Evolutionary conservation across 2,797 vertebrate genomes (phyloP), one percentile per base, ranked within the genome.

Genomic region (Phalanger gymnotis): DNA sequence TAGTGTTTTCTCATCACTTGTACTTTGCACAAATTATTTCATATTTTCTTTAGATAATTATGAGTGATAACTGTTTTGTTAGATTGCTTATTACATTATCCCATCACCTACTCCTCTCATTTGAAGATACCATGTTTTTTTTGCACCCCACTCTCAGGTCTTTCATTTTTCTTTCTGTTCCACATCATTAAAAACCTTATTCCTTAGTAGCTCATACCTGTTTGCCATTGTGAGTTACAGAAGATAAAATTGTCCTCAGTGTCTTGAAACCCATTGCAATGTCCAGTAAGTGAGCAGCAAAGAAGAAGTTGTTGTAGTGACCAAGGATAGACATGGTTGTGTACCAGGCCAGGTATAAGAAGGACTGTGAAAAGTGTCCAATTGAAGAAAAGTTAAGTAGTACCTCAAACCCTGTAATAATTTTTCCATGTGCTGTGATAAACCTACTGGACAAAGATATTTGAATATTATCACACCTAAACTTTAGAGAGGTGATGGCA

Each of bases 291-390:
- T 99, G 99, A 97, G 99, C 99, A 54, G 99, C 99, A 27, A 99
- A 99, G 99, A 99, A 99, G 99, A 99, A 99, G 98, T 99, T 99
- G 98, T 99, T 99, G 99, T 99, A 99, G 98, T 99, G 99, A 52
- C 99, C 99, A 95, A 99, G 99, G 97, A 99, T 99, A 13, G 99
- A 99, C 99, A 99, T 99, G 95, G 99, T 99, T 1, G 99, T 99
- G 97, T 99, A 99, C 99, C 99, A 99, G 55, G 99, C 99, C 19
- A 99, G 98, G 97, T 99, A 99, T 94, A 99, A 98, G 98, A 99
- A 99, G 0, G 99, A 99, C 99, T 99, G 98, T 53, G 96, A 91
- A 98, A 92, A 95, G 93, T 92, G 28, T 31, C 30, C 90, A 90
- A 27, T 87, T 7, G 51, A 90, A 93, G 93, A 93, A 47, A 81